phyloP scores from a whole-genome alignment of 2,113 vertebrate genomes.

The Chlamydotis undulata region DNA sequence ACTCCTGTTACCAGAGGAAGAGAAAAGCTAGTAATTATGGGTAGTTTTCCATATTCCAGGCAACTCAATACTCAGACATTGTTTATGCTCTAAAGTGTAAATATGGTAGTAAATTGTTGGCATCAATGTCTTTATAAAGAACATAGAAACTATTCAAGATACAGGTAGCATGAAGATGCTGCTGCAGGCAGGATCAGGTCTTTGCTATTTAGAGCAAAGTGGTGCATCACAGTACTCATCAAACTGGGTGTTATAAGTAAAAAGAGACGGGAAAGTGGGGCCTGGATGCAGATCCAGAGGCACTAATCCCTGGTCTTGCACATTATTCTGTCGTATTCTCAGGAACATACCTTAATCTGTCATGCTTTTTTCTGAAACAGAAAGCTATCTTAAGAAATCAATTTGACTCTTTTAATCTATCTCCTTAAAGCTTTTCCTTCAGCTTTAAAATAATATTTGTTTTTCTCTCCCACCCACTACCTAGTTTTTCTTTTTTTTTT shows the following conservation, averaged over 20 bases:
- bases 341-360: neutral
- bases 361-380: neutral
- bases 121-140: neutral
- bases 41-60: neutral
- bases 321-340: neutral
- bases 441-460: neutral
- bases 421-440: neutral
- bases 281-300: neutral
- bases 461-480: neutral
- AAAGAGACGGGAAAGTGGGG: neutral
- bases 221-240: neutral
- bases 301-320: neutral
- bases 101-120: neutral
- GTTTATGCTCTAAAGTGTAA: neutral
- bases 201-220: neutral
- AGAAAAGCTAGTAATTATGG: neutral
- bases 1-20: neutral
- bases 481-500: neutral
- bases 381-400: neutral
- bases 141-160: rapidly evolving
- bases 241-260: neutral
- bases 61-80: neutral
- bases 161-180: neutral
- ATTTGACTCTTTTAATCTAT: neutral
- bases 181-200: neutral